A percentile compares a stretch with the other conserved stretches of the same genome.
Evolutionary conservation across 2,888 invertebrate species (phyloP).

Genomic region (Thereva unica): DNA sequence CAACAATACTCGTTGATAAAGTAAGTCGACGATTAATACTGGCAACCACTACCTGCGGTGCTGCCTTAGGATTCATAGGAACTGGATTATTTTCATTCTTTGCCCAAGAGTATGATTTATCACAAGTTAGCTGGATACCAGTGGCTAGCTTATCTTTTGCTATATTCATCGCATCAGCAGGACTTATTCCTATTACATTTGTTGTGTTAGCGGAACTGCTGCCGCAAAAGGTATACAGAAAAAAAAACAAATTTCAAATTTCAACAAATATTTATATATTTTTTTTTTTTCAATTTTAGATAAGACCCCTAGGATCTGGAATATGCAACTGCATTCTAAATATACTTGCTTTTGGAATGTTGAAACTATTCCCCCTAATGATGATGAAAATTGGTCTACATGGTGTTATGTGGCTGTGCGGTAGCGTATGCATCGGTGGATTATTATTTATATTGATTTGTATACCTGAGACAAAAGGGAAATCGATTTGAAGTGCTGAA

Average conservation of each 20-base stretch:
- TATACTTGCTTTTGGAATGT: constrained; percentile 38
- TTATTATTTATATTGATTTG: constrained; percentile 29
- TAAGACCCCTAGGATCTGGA: constrained; percentile 37
- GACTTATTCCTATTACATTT: constrained; percentile 41
- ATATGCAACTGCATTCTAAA: constrained; percentile 39
- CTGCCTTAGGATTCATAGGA: constrained; percentile 30
- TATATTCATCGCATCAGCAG: constrained; percentile 40
- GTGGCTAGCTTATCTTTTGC: constrained; percentile 41
- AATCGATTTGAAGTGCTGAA: constrained; percentile 8
- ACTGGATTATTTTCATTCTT: constrained; percentile 37
- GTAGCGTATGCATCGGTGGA: constrained; percentile 29
- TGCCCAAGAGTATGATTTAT: constrained; percentile 31
- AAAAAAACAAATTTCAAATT: too few relatives aligned
- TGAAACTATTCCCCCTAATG: constrained; percentile 39
- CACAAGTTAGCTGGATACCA: constrained; percentile 42
- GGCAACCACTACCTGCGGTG: constrained; percentile 33
- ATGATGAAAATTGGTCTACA: constrained; percentile 35
- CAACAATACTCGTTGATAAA: constrained; percentile 40
- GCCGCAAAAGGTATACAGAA: constrained; percentile 41
- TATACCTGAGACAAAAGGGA: constrained; percentile 24
- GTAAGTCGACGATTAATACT: constrained; percentile 40
- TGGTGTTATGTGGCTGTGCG: constrained; percentile 38
- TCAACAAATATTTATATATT: background rate
- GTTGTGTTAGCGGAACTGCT: constrained; percentile 42
- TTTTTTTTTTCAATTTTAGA: constrained; percentile 32